Base-by-base conservation (phyloP, 2,888 invertebrate genomes). In the Protonemura montana region DNA sequence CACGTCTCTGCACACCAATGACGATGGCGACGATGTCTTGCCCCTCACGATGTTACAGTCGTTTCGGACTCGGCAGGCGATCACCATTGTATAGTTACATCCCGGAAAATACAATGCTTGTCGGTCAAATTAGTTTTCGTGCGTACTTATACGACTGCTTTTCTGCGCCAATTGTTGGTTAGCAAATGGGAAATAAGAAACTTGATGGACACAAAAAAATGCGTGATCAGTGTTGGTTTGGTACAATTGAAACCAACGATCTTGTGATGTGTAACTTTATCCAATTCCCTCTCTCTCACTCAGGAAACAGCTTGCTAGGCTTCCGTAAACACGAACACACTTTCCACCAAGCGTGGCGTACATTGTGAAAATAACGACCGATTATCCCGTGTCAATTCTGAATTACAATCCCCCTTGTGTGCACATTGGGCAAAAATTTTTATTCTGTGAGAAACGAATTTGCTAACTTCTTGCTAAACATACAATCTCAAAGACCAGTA, bases 301-400 rank as follows among this genome's bases (percentile, higher is more conserved):
- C 59, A 59, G 59, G 59, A 59, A 59, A 13, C 21, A 3, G 35
- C 6, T 21, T 10, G 59, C 16, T 21, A 59, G 13, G 59, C 59
- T 59, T 59, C 59, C 59, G 59, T 59, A 59, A 59, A 59, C 59
- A 59, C 21, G 59, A 59, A 59, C 59, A 59, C 59, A 59, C 59
- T 59, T 59, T 59, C 59, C 59, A 59, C 21, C 59, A 59, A 59
- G 59, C 59, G 59, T 59, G 59, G 59, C 59, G 59, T 59, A n/a
- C n/a, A 59, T 59, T 59, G 59, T 59, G 59, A 59, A 59, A 59
- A 59, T 16, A 59, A 59, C 59, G 59, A 13, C 59, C 59, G 59
- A 59, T 59, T 59, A 59, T 59, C 59, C 59, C 59, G 59, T 59
- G 59, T 59, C 59, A 59, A 59, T 59, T 59, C 13, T 2, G 59